phyloP scores from a whole-genome alignment of 2,888 invertebrate species.

The Stomorhina lunata region DNA sequence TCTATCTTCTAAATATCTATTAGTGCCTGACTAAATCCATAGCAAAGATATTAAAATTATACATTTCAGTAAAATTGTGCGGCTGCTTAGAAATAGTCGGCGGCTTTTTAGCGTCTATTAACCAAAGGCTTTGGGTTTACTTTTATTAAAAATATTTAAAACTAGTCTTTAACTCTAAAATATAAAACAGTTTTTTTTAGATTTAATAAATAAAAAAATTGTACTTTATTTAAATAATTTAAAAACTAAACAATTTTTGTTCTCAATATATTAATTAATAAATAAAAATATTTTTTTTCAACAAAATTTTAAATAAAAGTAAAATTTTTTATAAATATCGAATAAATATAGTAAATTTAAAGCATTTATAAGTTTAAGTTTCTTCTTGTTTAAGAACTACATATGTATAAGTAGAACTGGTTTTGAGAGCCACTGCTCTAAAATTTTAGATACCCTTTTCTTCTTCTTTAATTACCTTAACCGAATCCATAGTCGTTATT shows the following conservation, averaged over 20 bases:
- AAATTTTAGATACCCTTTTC: conserved; percentile 13
- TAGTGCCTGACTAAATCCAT: no score
- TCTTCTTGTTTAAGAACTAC: no score
- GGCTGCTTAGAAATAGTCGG: no score
- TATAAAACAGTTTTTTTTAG: no score
- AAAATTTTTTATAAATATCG: conserved; percentile 5
- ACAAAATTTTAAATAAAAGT: conserved; percentile 21
- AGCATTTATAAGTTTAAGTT: conserved; percentile 4
- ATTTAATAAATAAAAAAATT: conserved; percentile 51
- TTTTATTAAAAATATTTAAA: background rate
- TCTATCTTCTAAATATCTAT: background rate
- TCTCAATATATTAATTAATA: conserved; percentile 34
- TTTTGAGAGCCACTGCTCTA: background rate
- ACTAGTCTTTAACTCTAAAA: no score
- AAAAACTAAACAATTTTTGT: conserved; percentile 33
- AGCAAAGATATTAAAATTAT: no score
- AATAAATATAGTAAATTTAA: conserved; percentile 24
- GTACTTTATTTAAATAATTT: conserved; percentile 46
- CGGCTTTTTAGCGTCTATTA: no score
- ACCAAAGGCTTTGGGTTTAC: no score
- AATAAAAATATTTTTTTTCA: background rate
- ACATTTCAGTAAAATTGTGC: no score
- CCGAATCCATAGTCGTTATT: conserved; percentile 39
- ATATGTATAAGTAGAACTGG: background rate
- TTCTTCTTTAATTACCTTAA: conserved; percentile 56